These are phyloP conservation scores for Crotalus tigris DNA, from an alignment of 2,113 vertebrate species.

Conservation along the genomic window DNA sequence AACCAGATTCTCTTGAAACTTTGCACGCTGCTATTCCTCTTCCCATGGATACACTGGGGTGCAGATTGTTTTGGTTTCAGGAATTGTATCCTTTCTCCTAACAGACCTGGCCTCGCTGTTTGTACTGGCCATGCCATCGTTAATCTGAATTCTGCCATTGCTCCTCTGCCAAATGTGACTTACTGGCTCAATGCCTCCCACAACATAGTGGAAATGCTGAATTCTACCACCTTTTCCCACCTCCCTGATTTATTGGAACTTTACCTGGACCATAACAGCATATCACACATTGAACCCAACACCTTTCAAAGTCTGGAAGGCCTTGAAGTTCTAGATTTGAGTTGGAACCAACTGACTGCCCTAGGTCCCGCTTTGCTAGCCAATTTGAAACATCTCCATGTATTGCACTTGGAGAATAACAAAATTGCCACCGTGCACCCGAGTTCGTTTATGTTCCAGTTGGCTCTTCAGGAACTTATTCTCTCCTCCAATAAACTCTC, in stretches of 20 bases:
- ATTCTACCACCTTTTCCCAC: conserved; percentile 19
- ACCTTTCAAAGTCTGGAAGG: conserved; percentile 25
- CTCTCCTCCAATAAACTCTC: conserved; percentile 34
- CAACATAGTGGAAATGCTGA: conserved; percentile 5
- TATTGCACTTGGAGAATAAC: conserved; percentile 28
- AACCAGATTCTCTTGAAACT: background rate
- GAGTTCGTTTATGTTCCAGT: background rate
- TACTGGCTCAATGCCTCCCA: conserved; percentile 33
- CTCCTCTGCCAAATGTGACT: conserved; percentile 27
- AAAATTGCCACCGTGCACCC: conserved; percentile 15
- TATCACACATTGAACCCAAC: background rate
- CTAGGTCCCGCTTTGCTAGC: conserved; percentile 10
- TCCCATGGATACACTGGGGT: background rate
- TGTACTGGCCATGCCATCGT: conserved; percentile 21
- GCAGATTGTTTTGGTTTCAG: conserved; percentile 21
- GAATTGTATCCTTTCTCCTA: conserved; percentile 14
- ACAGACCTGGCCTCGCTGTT: conserved; percentile 7
- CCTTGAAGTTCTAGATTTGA: conserved; percentile 34
- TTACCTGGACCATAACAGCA: conserved; percentile 23
- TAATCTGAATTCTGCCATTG: conserved; percentile 5
- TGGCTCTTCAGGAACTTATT: conserved; percentile 31
- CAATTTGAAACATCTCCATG: conserved; percentile 17
- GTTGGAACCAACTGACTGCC: conserved; percentile 22
- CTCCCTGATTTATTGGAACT: conserved; percentile 26
- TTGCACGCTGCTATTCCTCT: background rate